A percentile compares a stretch with the other conserved stretches of the same genome.
phyloP scores from a whole-genome alignment of 2,888 invertebrate genomes.

The Luperina testacea region DNA sequence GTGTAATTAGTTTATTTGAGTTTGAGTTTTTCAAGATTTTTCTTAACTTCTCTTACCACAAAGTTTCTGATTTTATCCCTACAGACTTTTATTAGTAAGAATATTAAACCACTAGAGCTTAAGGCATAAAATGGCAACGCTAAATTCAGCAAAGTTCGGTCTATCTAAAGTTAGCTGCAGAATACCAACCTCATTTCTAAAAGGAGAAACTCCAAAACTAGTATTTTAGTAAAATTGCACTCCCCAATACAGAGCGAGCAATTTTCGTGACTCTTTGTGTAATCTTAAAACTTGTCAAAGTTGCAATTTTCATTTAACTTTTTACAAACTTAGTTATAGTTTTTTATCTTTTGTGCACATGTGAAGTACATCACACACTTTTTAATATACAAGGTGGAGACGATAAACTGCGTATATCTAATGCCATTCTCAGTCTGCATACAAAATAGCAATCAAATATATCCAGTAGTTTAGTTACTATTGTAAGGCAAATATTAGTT shows the following conservation, averaged over 20 bases:
- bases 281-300: slow-evolving; percentile 9
- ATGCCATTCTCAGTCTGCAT: no score
- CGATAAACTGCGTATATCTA: not conserved
- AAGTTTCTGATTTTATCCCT: not conserved
- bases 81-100: not conserved
- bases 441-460: no score
- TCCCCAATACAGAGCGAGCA: not conserved
- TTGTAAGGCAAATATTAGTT: not conserved
- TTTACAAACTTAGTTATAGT: not conserved
- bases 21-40: not conserved
- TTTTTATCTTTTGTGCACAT: not conserved
- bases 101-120: not conserved
- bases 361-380: not conserved
- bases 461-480: no score
- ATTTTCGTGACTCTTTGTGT: slow-evolving; percentile 16
- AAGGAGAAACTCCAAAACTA: slow-evolving; percentile 15
- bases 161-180: slow-evolving; percentile 9
- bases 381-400: not conserved
- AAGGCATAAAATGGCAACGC: slow-evolving; percentile 2
- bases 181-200: slow-evolving; percentile 1
- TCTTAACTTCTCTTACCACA: not conserved
- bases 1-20: no score
- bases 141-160: slow-evolving; percentile 21
- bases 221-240: slow-evolving; percentile 23
- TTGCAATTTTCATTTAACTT: slow-evolving; percentile 26